phyloP scores from a whole-genome alignment of 2,797 vertebrate species.

The Coregonus ussuriensis region DNA sequence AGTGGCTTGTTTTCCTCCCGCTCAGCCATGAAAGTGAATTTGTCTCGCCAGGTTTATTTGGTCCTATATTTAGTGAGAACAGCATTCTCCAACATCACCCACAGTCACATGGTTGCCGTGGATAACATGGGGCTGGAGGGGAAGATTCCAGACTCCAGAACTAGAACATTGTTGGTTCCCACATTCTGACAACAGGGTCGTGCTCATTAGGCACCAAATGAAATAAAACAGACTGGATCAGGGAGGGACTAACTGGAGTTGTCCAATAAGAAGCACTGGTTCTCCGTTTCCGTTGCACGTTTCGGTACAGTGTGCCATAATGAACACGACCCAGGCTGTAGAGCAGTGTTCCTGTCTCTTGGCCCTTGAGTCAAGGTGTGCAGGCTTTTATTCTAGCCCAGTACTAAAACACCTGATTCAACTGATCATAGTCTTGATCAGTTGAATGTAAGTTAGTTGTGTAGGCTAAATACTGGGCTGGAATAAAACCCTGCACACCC shows the following conservation, averaged over 20 bases:
- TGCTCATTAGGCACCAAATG: not conserved
- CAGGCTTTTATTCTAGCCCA: too few relatives aligned
- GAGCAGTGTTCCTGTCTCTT: not conserved
- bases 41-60: constrained; percentile 70
- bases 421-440: not conserved
- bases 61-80: constrained; percentile 66
- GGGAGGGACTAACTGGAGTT: too few relatives aligned
- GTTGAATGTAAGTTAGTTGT: not conserved
- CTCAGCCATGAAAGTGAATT: constrained; percentile 72
- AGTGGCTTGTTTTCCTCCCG: constrained; percentile 68
- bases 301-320: too few relatives aligned
- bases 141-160: not conserved
- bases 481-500: not conserved
- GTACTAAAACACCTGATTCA: too few relatives aligned
- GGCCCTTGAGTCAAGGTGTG: not conserved
- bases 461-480: not conserved
- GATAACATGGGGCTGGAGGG: constrained; percentile 48
- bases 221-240: too few relatives aligned
- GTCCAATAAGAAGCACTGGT: too few relatives aligned
- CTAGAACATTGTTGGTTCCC: constrained; percentile 27
- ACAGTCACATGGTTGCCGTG: constrained; percentile 60
- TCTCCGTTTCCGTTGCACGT: too few relatives aligned
- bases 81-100: constrained; percentile 71
- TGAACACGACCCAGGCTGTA: not conserved
- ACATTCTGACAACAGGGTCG: constrained; percentile 19